Evolutionary conservation across 1,140 invertebrate genomes (phyloP), one percentile per base, ranked within the genome.

Genomic region (Papilio aristodemus): DNA sequence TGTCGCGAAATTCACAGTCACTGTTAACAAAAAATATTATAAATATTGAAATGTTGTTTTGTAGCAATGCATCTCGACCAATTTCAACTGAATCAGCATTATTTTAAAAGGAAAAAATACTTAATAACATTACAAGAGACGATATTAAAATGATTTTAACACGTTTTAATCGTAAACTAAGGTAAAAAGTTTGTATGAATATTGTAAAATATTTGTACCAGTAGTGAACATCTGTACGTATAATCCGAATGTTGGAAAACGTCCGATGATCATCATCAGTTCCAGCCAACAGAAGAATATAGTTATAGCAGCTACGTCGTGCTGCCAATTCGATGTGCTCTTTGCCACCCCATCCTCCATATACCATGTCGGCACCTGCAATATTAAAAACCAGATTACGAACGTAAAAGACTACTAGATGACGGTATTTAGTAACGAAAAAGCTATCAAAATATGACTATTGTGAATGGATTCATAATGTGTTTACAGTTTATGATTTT

Each of bases 211-310:
- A 22, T 10, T 54, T 22, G 63, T 80, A 93, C 93, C 93, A 78
- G 93, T 96, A 7, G 95, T 95, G 77, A 97, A 96, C 96, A 97
- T 97, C 86, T 97, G 96, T 4, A 97, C 94, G 74, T 97, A 97
- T 2, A 97, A 90, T 0, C 96, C 96, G 80, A 97, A 96, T 74
- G 95, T 95, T 54, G 96, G 96, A 89, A 97, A 97, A 64, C 96
- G 92, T 10, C 96, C 96, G 9, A 97, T 95, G 27, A 97, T 93
- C 92, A 97, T 95, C 94, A 97, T 96, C 5, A 97, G 84, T 78
- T 97, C 95, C 13, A 96, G 79, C 96, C 96, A 97, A 11, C 94
- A 94, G 6, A 96, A 86, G 36, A 97, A 94, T 76, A 97, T 95
- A 0, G 95, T 95, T 41, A 96, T 88, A 0, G 96, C 96, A 0